Evolutionary conservation across 2,113 vertebrate genomes (phyloP), one percentile per base, ranked within the genome.

Genomic region (Sebastes fasciatus): DNA sequence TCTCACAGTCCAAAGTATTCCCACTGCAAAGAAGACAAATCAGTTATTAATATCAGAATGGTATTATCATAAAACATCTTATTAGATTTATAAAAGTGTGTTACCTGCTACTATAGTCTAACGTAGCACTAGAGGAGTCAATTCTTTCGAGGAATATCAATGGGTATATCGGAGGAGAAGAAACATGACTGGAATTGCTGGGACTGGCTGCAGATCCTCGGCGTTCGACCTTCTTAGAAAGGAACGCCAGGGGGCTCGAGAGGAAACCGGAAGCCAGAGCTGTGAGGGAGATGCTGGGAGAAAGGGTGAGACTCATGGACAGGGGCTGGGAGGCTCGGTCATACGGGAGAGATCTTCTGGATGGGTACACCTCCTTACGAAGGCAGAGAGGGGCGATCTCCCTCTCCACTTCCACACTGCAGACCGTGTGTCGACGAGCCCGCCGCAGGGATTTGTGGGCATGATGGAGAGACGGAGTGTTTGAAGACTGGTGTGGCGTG

Each of bases 301-400:
- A 86, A 54, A 90, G 80, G 63, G 93, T 60, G 65, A 80, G 26
- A 16, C 21, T 63, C 1, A 84, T 83, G 58, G 83, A 74, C 11
- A 78, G 65, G 75, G 83, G 89, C 13, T 75, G 63, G 6, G 84
- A 11, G 12, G 77, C 7, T n/a, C 54, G 10, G 71, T 94, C 91
- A 13, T 88, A 86, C 4, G 80, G 57, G 55, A 88, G 55, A 5
- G 89, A 85, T 67, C 95, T 93, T 16, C 94, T 83, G 52, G 93
- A 90, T 2, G 97, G 97, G 86, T 96, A 97, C 85, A 97, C 96
- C 88, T 98, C 97, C 91, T 98, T 98, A 34, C 97, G 96, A 21
- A 98, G 95, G 84, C 97, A 98, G 83, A 96, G 5, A 1, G 96
- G 95, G 10, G 93, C 93, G 0, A 95, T 92, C 84, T 96, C 92